Conservation (phyloP, 2,888 invertebrate genomes). For the Coelopa pilipes region DNA sequence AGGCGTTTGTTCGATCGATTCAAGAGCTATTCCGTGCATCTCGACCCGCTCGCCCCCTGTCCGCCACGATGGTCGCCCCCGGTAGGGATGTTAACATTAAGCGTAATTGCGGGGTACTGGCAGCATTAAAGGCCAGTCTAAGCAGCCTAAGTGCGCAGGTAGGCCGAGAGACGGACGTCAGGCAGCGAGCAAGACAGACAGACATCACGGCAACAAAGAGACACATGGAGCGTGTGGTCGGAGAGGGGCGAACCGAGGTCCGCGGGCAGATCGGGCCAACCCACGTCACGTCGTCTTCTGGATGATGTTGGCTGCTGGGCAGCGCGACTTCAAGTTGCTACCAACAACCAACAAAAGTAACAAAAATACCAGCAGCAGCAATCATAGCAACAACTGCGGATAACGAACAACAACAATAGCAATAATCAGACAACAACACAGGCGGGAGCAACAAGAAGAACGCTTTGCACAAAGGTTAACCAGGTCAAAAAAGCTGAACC, state of each 20-base stretch:
- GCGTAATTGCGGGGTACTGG: constrained; percentile 3
- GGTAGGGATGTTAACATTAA: constrained; percentile 2
- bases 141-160: not conserved
- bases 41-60: no score
- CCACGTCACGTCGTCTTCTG: constrained; percentile 2
- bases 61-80: no score
- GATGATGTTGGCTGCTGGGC: not conserved
- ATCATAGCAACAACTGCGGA: not conserved
- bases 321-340: no score
- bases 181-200: not conserved
- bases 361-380: no score
- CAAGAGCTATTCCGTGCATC: no score
- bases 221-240: not conserved
- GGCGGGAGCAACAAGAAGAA: not conserved
- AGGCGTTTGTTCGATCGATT: no score
- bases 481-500: constrained; percentile 11
- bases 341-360: no score
- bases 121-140: constrained; percentile 1
- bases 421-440: not conserved
- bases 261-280: not conserved
- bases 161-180: not conserved
- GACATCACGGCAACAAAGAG: not conserved
- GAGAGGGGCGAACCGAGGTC: not conserved
- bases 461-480: constrained; percentile 19
- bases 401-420: not conserved